Evolutionary conservation across 2,888 invertebrate species (phyloP).

Genomic region (Strigamia transsilvanica): DNA sequence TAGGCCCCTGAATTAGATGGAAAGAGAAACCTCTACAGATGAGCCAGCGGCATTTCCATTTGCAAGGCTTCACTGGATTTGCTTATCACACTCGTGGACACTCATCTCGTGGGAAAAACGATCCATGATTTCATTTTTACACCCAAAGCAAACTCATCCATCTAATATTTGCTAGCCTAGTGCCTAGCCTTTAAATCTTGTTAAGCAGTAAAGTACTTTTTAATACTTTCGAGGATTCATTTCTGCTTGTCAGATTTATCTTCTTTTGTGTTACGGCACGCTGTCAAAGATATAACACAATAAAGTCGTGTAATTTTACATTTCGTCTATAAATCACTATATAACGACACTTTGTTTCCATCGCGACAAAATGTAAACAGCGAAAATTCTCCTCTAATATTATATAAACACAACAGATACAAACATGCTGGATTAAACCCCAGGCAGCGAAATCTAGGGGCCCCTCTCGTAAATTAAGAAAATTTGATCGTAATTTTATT

Average conservation of each 20-base stretch:
- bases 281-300: constrained; percentile 7
- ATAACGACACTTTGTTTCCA: neutral
- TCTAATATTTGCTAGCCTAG: neutral
- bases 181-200: neutral
- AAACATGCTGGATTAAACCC: too few relatives aligned
- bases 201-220: neutral
- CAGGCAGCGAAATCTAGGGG: too few relatives aligned
- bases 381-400: too few relatives aligned
- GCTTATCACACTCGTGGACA: constrained; percentile 37
- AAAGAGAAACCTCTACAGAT: neutral
- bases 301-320: neutral
- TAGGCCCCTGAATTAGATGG: constrained; percentile 12
- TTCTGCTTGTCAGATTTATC: constrained; percentile 28
- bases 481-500: too few relatives aligned
- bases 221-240: neutral
- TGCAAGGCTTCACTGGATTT: constrained; percentile 28
- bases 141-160: constrained; percentile 13
- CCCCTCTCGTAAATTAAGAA: too few relatives aligned
- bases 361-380: too few relatives aligned
- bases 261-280: neutral
- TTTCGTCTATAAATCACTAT: neutral
- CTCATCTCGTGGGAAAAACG: constrained; percentile 6
- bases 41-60: constrained; percentile 27
- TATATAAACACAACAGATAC: too few relatives aligned
- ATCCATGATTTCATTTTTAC: constrained; percentile 8